phyloP scores from a whole-genome alignment of 1,140 invertebrate species.

The Drepana arcuata region DNA sequence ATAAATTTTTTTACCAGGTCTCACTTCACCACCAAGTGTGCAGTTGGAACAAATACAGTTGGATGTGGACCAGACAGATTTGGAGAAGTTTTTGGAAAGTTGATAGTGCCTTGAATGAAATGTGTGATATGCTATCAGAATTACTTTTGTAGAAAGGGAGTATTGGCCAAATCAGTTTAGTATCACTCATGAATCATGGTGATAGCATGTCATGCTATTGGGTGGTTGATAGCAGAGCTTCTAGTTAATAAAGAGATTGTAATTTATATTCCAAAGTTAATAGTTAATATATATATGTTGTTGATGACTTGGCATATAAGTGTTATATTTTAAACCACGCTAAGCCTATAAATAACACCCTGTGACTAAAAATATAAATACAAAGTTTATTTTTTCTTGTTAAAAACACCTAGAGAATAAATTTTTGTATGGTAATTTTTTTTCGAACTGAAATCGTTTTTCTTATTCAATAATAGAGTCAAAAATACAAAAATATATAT shows the following conservation, averaged over 20 bases:
- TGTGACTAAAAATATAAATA: slow-evolving; percentile 24
- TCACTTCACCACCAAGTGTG: slow-evolving; percentile 21
- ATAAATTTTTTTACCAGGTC: slow-evolving; percentile 13
- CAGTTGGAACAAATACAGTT: slow-evolving; percentile 54
- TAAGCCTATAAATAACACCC: slow-evolving; percentile 23
- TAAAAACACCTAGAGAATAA: slow-evolving; percentile 36
- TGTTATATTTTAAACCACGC: slow-evolving; percentile 3
- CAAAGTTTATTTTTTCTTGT: slow-evolving; percentile 31
- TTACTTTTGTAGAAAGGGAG: too few species aligned
- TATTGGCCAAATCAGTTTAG: too few species aligned
- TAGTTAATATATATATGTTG: slow-evolving; percentile 20
- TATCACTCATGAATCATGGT: too few species aligned
- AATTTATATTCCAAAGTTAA: slow-evolving; percentile 34
- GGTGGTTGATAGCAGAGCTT: slow-evolving; percentile 9
- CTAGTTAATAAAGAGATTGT: slow-evolving; percentile 22
- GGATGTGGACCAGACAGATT: slow-evolving; percentile 36
- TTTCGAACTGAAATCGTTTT: slow-evolving; percentile 43
- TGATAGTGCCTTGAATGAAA: too few species aligned
- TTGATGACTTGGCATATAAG: slow-evolving; percentile 7
- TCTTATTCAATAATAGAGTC: slow-evolving; percentile 44
- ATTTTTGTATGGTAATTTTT: slow-evolving; percentile 28
- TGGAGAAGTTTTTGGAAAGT: slow-evolving; percentile 57
- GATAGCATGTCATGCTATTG: background rate
- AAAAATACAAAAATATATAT: slow-evolving; percentile 59
- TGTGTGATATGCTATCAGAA: slow-evolving; percentile 2